Percentiles rank a stretch among this genome's conserved stretches.
Conservation (phyloP, 2,797 vertebrate genomes). For the Macrochelys suwanniensis region DNA sequence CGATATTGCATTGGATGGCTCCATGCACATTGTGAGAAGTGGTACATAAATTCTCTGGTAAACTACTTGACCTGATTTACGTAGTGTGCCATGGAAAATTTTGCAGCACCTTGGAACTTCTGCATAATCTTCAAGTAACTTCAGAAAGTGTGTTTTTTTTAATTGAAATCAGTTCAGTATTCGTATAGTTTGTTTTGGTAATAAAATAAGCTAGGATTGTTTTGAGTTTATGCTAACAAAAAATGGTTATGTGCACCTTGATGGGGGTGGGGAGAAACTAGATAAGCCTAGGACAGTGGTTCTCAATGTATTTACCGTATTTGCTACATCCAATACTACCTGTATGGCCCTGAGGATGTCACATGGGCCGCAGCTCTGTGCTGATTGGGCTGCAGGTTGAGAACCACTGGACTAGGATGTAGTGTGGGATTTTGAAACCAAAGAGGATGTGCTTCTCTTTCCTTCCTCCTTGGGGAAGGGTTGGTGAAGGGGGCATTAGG, state of each 20-base stretch:
- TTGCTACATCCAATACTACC: too few species aligned
- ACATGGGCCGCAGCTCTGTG: too few species aligned
- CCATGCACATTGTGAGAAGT: not conserved
- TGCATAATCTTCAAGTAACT: not conserved
- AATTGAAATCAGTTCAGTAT: not conserved
- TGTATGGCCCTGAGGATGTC: too few species aligned
- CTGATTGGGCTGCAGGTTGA: too few species aligned
- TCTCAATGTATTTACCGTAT: too few species aligned
- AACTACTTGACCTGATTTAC: not conserved
- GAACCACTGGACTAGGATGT: not conserved
- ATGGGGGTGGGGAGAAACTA: not conserved
- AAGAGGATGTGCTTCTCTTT: not conserved
- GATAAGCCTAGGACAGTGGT: not conserved
- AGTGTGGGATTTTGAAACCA: not conserved
- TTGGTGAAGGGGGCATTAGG: not conserved
- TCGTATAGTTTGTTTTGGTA: not conserved
- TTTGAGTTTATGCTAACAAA: not conserved
- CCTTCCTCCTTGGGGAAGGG: not conserved
- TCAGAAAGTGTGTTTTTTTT: not conserved
- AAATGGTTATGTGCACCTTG: not conserved
- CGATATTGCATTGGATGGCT: too few species aligned
- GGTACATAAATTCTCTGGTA: not conserved
- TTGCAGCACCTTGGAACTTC: not conserved
- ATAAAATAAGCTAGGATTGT: not conserved
- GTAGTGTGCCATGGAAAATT: not conserved